Evolutionary conservation across 2,888 invertebrate genomes (phyloP), one percentile per base, ranked within the genome.

Genomic region (Leucania comma): DNA sequence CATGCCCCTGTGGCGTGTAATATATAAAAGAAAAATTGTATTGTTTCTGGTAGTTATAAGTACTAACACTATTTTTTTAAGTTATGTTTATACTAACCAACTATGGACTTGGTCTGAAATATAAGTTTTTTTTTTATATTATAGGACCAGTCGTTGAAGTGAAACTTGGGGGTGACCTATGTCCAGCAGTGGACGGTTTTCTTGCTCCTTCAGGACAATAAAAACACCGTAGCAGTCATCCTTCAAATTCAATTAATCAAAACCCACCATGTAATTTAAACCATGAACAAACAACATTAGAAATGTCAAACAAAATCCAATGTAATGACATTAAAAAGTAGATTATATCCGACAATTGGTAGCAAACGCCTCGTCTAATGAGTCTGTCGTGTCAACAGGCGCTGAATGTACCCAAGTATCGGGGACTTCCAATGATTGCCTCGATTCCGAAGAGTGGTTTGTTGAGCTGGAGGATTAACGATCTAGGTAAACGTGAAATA

Each of bases 291-390:
- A 67, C 68, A 68, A 81, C 69, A 60, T 42, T 42, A 42, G 60
- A 50, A 53, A 29, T 51, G 63, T 58, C 68, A 78, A 76, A 78
- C 72, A 74, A 83, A 83, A 78, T 78, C 54, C 63, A 77, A 83
- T 84, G 86, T 90, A 89, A 90, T 89, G 84, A 88, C 83, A 91
- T 93, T 92, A 91, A 93, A 93, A 92, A 91, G 88, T 91, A 89
- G 90, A 91, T 91, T 91, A 90, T 89, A 91, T 89, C 85, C 74
- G 53, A 83, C 84, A 87, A 91, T 92, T 89, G 90, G 78, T 65
- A 80, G 87, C 88, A 92, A 92, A 92, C 90, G 88, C 85, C 87
- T 76, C 87, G 75, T 74, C 63, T 89, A 88, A 91, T 90, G 87
- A 87, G 88, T 84, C 91, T 77, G 85, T 69, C 82, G 87, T 87